Base-by-base conservation (phyloP, 2,797 vertebrate species). In the Fringilla coelebs region DNA sequence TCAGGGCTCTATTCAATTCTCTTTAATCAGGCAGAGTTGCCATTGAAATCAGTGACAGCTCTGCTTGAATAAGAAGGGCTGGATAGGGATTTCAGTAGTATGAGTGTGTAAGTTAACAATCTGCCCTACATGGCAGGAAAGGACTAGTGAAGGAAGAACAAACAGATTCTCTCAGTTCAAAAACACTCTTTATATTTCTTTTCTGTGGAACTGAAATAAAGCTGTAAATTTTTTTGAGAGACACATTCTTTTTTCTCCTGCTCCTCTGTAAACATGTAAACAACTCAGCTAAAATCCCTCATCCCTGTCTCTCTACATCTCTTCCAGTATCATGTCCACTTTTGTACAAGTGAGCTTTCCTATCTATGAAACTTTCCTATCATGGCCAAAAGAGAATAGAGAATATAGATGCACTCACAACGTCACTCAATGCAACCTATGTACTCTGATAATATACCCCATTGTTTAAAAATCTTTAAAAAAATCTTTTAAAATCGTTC, bases 41-140 rank as follows among this genome's bases (percentile, higher is more conserved):
- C 68, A 68, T 54, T 93, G 89, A 92, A 96, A 94, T 82, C 86
- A 77, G 66, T 90, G 84, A 93, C 88, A 95, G 81, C 75, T 90
- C 81, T 87, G 57, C 84, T 76, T 68, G 57, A 93, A 49, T 51
- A 85, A 85, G 67, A 90, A 91, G 52, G 38, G 71, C 14, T 11
- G 10, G 88, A 85, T 49, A 87, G 67, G 63, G 66, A 95, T 80
- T 93, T 94, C 46, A 57, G 46, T 48, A 17, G 28, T 79, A 72
- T 32, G 26, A 67, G 25, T 13, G 2, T 77, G 32, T 70, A 89
- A 67, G 25, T 86, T 84, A 74, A 61, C 31, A 67, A 74, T 49
- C 45, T 89, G 57, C 76, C 84, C 57, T 92, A 52, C 65, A 40
- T 79, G 57, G 31, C 68, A 88, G 63, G 36, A 88, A 84, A 90